These are phyloP conservation scores for Helicoverpa armigera DNA, from an alignment of 1,140 invertebrate species.

Conservation along the genomic window DNA sequence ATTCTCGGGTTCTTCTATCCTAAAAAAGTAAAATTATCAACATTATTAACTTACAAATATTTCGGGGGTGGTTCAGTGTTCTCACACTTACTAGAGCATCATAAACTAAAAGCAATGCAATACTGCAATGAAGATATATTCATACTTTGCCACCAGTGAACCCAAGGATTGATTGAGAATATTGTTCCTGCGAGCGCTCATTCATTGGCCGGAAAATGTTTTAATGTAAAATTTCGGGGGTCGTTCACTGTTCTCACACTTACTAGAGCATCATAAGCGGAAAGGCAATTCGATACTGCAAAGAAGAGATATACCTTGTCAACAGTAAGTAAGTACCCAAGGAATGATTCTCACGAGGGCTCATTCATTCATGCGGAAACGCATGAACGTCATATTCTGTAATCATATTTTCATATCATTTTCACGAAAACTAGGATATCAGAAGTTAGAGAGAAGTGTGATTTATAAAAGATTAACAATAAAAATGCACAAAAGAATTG, in stretches of 20 bases:
- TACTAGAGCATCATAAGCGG: not conserved
- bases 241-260: not conserved
- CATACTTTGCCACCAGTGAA: too few relatives aligned
- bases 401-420: too few relatives aligned
- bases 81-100: not conserved
- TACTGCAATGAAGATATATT: not conserved
- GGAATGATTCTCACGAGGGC: too few relatives aligned
- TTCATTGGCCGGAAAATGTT: not conserved
- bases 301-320: not conserved
- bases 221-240: not conserved
- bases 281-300: not conserved
- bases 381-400: not conserved
- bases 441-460: not conserved
- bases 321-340: too few relatives aligned
- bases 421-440: conserved; percentile 7
- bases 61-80: too few relatives aligned
- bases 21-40: too few relatives aligned
- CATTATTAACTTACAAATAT: too few relatives aligned
- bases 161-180: not conserved
- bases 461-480: not conserved
- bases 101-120: not conserved
- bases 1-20: too few relatives aligned
- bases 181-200: not conserved
- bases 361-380: not conserved
- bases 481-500: not conserved